These are phyloP conservation scores for Lates japonicus DNA, from an alignment of 2,797 vertebrate species.

Conservation along the genomic window DNA sequence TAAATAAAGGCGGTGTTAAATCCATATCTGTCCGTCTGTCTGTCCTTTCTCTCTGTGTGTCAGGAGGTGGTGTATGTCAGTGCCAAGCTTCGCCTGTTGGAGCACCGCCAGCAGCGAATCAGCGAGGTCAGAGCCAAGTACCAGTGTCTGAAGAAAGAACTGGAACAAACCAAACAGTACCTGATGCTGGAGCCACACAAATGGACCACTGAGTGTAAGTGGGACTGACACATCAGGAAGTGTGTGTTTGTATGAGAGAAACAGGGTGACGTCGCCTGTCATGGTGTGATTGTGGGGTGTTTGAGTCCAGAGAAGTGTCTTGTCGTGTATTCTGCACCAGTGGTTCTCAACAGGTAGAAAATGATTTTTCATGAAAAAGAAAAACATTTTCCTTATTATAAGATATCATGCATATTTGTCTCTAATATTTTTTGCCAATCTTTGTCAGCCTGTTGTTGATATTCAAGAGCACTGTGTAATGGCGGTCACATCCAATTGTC, in stretches of 20 bases:
- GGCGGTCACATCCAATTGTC: neutral
- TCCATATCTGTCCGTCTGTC: constrained; percentile 32
- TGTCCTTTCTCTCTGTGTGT: constrained; percentile 30
- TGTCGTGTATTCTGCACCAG: neutral
- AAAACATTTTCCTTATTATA: neutral
- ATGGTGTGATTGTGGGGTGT: neutral
- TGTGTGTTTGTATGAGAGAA: neutral
- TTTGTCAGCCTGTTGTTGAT: neutral
- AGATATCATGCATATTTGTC: constrained; percentile 3
- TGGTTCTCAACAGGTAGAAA: neutral
- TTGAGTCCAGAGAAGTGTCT: neutral
- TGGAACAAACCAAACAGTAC: constrained; percentile 96
- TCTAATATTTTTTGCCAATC: neutral
- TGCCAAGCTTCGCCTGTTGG: constrained; percentile 92
- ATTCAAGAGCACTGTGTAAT: neutral
- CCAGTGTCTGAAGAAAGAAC: constrained; percentile 95
- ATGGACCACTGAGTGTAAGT: constrained; percentile 97
- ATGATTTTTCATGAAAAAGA: neutral
- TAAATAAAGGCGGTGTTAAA: constrained; percentile 49
- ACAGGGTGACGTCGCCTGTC: neutral
- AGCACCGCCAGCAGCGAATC: constrained; percentile 96
- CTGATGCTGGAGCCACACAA: constrained; percentile 97
- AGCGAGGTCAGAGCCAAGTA: constrained; percentile 95
- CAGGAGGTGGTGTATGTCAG: constrained; percentile 92
- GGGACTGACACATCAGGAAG: constrained; percentile 7